Evolutionary conservation across 2,888 invertebrate species (phyloP).

Genomic region (Athalia cordata): DNA sequence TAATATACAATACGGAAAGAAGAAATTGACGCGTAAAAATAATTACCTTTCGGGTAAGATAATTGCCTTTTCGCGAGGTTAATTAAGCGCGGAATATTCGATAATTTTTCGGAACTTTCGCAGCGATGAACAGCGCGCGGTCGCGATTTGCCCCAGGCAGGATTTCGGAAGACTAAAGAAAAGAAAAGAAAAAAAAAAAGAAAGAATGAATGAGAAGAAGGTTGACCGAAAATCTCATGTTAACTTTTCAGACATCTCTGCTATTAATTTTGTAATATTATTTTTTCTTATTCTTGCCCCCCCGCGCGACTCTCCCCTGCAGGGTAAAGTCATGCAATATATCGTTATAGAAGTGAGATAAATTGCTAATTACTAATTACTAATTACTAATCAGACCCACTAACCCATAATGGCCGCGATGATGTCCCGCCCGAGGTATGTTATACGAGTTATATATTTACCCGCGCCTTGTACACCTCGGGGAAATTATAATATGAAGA

Average conservation of each 20-base stretch:
- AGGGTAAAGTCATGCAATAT: slow-evolving; percentile 53
- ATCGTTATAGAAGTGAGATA: slow-evolving; percentile 61
- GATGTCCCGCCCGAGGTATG: slow-evolving; percentile 39
- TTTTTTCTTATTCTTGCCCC: too few species aligned
- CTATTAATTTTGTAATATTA: too few species aligned
- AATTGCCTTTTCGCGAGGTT: slow-evolving; percentile 50
- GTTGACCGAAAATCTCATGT: slow-evolving; percentile 1
- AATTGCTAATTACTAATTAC: slow-evolving; percentile 69
- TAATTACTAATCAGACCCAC: slow-evolving; percentile 70
- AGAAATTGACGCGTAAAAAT: slow-evolving; percentile 28
- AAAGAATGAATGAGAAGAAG: slow-evolving; percentile 10
- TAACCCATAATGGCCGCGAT: slow-evolving; percentile 61
- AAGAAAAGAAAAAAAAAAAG: slow-evolving; percentile 5
- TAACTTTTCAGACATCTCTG: slow-evolving; percentile 4
- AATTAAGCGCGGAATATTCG: slow-evolving; percentile 57
- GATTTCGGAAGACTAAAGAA: slow-evolving; percentile 54
- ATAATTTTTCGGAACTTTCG: slow-evolving; percentile 51
- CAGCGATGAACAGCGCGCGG: slow-evolving; percentile 16
- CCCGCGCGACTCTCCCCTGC: slow-evolving; percentile 8
- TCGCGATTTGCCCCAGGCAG: neutral
- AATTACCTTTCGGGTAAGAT: slow-evolving; percentile 44
- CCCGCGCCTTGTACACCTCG: too few species aligned
- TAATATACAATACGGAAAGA: too few species aligned
- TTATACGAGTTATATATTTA: too few species aligned
- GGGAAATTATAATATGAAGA: neutral